Conservation (phyloP, 1,140 invertebrate genomes). For the Musca vetustissima region DNA sequence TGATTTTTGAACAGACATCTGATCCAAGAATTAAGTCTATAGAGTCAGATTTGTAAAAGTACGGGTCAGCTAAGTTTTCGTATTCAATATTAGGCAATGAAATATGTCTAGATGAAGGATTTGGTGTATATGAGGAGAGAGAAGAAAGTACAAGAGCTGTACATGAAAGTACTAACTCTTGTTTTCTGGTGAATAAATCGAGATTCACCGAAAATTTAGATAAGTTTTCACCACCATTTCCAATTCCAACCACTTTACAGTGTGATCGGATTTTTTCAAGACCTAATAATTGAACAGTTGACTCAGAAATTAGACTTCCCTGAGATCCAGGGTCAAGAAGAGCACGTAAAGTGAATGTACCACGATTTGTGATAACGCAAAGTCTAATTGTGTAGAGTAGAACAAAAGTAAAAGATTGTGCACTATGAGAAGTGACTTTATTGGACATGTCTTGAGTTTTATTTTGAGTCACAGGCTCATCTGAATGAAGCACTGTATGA, state of each 20-base stretch:
- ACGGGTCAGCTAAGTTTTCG: constrained; percentile 10
- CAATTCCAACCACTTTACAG: neutral
- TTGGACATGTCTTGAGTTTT: neutral
- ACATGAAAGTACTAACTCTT: neutral
- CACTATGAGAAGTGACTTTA: neutral
- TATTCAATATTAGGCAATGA: neutral
- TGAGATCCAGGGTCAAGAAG: neutral
- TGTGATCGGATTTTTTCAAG: neutral
- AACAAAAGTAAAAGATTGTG: neutral
- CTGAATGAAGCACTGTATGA: neutral
- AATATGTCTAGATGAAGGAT: neutral
- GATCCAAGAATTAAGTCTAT: too few relatives aligned
- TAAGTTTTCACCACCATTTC: neutral
- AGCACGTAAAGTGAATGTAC: neutral
- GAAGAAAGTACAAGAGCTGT: neutral
- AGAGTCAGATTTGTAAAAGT: constrained; percentile 1
- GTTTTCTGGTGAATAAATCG: neutral
- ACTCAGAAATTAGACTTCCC: neutral
- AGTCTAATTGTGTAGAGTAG: neutral
- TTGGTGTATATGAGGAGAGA: too few relatives aligned
- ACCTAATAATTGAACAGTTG: neutral
- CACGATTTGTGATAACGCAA: neutral
- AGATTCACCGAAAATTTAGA: neutral
- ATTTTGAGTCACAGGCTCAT: neutral
- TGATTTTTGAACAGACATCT: neutral